phyloP scores from a whole-genome alignment of 2,888 invertebrate species.

The Catocala nupta region DNA sequence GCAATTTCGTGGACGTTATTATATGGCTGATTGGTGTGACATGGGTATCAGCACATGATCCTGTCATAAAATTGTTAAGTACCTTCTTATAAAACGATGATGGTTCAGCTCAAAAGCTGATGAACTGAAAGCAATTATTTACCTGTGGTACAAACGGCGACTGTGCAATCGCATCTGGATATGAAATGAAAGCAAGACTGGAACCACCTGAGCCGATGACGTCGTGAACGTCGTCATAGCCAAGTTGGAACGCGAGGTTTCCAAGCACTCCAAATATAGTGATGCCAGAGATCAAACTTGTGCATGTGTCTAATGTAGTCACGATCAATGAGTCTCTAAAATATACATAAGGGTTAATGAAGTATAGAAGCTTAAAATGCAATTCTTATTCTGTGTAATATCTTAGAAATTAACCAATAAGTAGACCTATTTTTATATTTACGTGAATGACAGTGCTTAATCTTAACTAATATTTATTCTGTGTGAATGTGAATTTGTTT shows the following conservation, averaged over 20 bases:
- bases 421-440: too few relatives aligned
- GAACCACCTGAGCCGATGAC: conserved; percentile 92
- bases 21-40: too few relatives aligned
- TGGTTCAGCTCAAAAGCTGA: too few relatives aligned
- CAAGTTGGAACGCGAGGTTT: conserved; percentile 90
- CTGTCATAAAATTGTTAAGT: too few relatives aligned
- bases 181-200: conserved; percentile 94
- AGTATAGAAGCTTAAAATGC: background rate
- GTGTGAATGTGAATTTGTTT: too few relatives aligned
- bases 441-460: too few relatives aligned
- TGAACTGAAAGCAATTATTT: conserved; percentile 15
- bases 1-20: too few relatives aligned
- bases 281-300: conserved; percentile 93
- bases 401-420: too few relatives aligned
- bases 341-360: background rate
- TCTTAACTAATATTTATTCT: too few relatives aligned
- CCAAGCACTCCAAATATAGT: conserved; percentile 95
- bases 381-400: too few relatives aligned
- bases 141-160: conserved; percentile 92
- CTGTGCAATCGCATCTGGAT: conserved; percentile 94
- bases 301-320: conserved; percentile 93
- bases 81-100: too few relatives aligned
- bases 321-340: conserved; percentile 93
- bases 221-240: conserved; percentile 86
- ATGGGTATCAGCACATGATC: too few relatives aligned